A percentile compares a stretch with the other conserved stretches of the same genome.
phyloP scores from a whole-genome alignment of 2,888 invertebrate species.

The Nephrotoma flavescens region DNA sequence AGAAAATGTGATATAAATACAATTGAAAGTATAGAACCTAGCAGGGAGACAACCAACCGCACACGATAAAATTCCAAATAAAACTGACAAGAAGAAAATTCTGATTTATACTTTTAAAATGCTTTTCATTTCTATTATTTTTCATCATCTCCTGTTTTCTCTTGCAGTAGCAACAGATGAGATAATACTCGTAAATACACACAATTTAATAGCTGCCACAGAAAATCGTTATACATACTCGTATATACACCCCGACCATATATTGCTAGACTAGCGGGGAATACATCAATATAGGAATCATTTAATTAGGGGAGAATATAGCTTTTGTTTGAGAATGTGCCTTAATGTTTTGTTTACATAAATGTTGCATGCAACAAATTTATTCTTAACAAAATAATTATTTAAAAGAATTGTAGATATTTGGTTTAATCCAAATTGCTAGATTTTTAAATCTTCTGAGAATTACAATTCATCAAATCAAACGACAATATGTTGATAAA shows the following conservation, averaged over 20 bases:
- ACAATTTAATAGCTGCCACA: not conserved
- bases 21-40: not conserved
- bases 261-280: not conserved
- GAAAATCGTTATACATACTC: not conserved
- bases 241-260: not conserved
- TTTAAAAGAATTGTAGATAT: too few relatives aligned
- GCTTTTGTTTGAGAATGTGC: too few relatives aligned
- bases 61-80: not conserved
- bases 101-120: not conserved
- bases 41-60: not conserved
- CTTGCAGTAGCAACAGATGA: not conserved
- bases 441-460: too few relatives aligned
- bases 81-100: not conserved
- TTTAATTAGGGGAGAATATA: not conserved
- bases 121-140: not conserved
- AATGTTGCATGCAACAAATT: not conserved
- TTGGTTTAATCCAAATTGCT: too few relatives aligned
- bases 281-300: not conserved
- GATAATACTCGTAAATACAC: not conserved
- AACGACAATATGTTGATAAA: too few relatives aligned
- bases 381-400: not conserved
- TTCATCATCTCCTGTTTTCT: not conserved
- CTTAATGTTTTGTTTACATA: not conserved
- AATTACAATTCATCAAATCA: too few relatives aligned
- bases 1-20: not conserved